phyloP scores from a whole-genome alignment of 2,888 invertebrate species.

The Polymixis lichenea region DNA sequence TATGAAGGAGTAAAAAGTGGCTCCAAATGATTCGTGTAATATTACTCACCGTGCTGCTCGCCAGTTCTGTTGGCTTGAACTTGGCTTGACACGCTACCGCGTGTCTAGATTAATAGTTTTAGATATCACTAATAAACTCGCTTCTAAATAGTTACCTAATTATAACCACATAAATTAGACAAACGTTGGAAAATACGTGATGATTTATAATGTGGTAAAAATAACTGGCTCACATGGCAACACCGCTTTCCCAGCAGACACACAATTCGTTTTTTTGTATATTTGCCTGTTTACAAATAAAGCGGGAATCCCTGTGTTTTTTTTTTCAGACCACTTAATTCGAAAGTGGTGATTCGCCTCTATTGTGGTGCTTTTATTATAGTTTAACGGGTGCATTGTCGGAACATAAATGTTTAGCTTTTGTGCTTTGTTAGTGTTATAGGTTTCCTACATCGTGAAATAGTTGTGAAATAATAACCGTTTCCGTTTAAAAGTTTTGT shows the following conservation, averaged over 20 bases:
- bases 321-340: slow-evolving; percentile 20
- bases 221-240: neutral
- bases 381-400: slow-evolving; percentile 22
- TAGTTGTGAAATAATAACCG: slow-evolving; percentile 45
- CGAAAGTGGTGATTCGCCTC: slow-evolving; percentile 22
- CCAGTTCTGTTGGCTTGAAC: too few relatives aligned
- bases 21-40: too few relatives aligned
- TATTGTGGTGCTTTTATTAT: slow-evolving; percentile 19
- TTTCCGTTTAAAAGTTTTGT: neutral
- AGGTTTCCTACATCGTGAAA: slow-evolving; percentile 10
- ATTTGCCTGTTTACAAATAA: slow-evolving; percentile 15
- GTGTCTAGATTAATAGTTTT: too few relatives aligned
- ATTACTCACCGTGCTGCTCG: too few relatives aligned
- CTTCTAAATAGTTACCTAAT: slow-evolving; percentile 8
- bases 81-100: too few relatives aligned
- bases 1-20: too few relatives aligned
- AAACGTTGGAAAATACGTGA: slow-evolving; percentile 36
- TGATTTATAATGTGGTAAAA: slow-evolving; percentile 20
- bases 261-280: slow-evolving; percentile 11
- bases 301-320: neutral
- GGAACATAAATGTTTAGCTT: slow-evolving; percentile 24
- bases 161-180: slow-evolving; percentile 17
- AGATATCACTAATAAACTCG: slow-evolving; percentile 1
- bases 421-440: slow-evolving; percentile 18
- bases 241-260: slow-evolving; percentile 4